Evolutionary conservation across 2,113 vertebrate species (phyloP), one percentile per base, ranked within the genome.

Genomic region (Phylloscopus trochiloides): DNA sequence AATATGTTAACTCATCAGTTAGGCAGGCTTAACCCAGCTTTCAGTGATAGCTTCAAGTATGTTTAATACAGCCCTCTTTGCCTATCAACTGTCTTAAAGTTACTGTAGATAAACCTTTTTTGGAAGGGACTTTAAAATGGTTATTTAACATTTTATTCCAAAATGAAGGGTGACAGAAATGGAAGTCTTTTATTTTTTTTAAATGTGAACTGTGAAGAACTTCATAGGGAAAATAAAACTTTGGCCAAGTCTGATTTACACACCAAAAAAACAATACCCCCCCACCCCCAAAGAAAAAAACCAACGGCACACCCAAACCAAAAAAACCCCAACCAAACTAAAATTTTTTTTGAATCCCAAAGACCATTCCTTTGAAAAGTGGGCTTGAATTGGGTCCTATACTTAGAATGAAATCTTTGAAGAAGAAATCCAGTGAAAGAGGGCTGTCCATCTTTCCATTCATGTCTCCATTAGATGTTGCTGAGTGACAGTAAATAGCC

Each of bases 61-160:
- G 68, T 96, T 90, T 74, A 80, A 72, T 76, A 80, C 94, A 96
- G 94, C 93, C 96, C 94, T 96, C 92, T 97, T 97, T 96, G 78
- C 71, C 63, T 83, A 70, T 28, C 43, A 29, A 7, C 86, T 90
- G 20, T 83, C 63, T 71, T 70, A 58, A 85, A 68, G 43, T 86
- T 83, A 34, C 25, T 17, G 5, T 12, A 66, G 24, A 12, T 73
- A 86, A 87, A 57, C 5, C 14, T 20, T 54, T 61, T 76, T 73
- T 68, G 38, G 43, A 79, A 91, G 55, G 24, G 28, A 4, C 43
- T 86, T 72, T 22, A 51, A 93, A 83, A 70, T 51, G 12, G 4
- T 73, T 58, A 40, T 16, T 83, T 26, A 88, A 40, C 16, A 29
- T 76, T 90, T 73, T 86, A 76, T 70, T 90, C 21, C n/a, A 70